Evolutionary conservation across 1,140 invertebrate genomes (phyloP), one percentile per base, ranked within the genome.

Genomic region (Drosophila azteca): DNA sequence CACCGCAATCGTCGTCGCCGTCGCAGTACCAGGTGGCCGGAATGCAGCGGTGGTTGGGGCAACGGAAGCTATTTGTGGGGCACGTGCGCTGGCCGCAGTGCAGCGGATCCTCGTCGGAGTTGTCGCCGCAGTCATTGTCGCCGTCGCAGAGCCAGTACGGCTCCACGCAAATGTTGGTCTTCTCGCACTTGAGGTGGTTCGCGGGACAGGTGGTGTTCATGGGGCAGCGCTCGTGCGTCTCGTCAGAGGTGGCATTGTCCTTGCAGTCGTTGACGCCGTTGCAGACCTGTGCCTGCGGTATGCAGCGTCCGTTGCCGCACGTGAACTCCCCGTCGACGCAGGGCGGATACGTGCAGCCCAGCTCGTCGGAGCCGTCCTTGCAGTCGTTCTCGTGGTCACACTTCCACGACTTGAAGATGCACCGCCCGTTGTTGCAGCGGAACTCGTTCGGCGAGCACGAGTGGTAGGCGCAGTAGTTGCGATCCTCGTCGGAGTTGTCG

Each of bases 371-470:
- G 0, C 95, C 95, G 90, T 99, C 96, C 78, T 97, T 96, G 91
- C 98, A 99, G 81, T 99, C 98, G 83, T 99, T 98, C 93, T 96
- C 98, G 90, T 97, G 96, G 92, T 98, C 97, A 88, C 97, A 98
- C 90, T 97, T 97, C 97, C 97, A 98, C 0, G 97, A 96, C 82
- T 96, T 96, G 87, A 98, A 98, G 69, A 99, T 99, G 84, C 98
- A 99, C 2, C 98, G 94, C 0, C 97, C 97, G 88, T 99, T 99
- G 55, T 95, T 95, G 92, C 98, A 99, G 22, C 97, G 94, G 94
- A 98, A 99, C 91, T 99, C 97, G 79, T 96, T 97, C 0, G 96
- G 94, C 20, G 96, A 96, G 91, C 98, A 99, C 0, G 97, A 98
- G 88, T 99, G 97, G 90, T 96, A 96, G 8, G 97, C 96, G 92